These are phyloP conservation scores for Calameuta idolon DNA, from an alignment of 2,888 invertebrate genomes.

Conservation along the genomic window DNA sequence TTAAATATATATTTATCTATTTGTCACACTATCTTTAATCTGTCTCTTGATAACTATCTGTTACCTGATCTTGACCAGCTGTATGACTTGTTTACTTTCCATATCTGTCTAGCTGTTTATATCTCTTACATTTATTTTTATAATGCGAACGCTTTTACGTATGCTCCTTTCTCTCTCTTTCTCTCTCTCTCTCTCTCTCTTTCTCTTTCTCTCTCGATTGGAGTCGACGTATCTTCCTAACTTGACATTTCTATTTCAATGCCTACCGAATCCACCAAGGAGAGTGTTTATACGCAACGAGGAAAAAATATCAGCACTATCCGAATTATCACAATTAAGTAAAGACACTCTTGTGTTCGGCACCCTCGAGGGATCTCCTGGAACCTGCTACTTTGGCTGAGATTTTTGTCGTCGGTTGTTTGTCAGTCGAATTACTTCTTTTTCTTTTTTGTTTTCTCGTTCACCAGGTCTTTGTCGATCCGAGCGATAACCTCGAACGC, in stretches of 20 bases:
- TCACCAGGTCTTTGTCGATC: not conserved
- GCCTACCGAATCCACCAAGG: constrained; percentile 54
- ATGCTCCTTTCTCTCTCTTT: not conserved
- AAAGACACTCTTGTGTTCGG: not conserved
- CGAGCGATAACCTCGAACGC: not conserved
- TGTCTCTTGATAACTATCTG: not conserved
- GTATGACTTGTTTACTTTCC: not conserved
- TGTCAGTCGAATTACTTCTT: not conserved
- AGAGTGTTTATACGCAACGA: constrained; percentile 60
- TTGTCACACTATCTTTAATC: not conserved
- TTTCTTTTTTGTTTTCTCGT: not conserved
- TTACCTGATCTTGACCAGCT: not conserved
- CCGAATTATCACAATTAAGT: constrained; percentile 41
- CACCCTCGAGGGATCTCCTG: not conserved
- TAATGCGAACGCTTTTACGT: not conserved
- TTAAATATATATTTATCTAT: not conserved
- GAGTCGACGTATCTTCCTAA: constrained; percentile 33
- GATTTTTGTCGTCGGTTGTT: not conserved
- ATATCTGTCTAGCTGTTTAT: not conserved
- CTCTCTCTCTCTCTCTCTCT: not conserved
- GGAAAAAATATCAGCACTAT: constrained; percentile 61
- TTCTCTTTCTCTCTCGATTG: not conserved
- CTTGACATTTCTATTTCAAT: constrained; percentile 59
- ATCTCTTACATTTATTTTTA: not conserved
- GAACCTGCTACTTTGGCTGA: not conserved